phyloP scores from a whole-genome alignment of 1,140 invertebrate species.

The Drosophila parvula region DNA sequence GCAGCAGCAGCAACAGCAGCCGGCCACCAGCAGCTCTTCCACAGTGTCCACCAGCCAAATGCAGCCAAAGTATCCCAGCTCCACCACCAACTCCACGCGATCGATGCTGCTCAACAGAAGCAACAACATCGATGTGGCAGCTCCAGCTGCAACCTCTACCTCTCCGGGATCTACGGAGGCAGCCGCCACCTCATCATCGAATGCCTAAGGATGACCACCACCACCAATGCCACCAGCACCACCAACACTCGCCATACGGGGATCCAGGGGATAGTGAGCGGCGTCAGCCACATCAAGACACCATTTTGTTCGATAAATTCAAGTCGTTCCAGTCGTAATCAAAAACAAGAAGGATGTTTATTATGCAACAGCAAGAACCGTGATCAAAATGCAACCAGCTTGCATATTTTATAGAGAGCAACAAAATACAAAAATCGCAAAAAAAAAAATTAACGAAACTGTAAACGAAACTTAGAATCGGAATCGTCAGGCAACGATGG shows the following conservation, averaged over 20 bases:
- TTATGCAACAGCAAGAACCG: slow-evolving; percentile 76
- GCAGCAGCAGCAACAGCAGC: slow-evolving; percentile 32
- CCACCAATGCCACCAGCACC: slow-evolving; percentile 13
- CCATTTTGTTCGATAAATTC: slow-evolving; percentile 66
- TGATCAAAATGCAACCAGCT: slow-evolving; percentile 73
- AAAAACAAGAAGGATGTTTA: slow-evolving; percentile 49
- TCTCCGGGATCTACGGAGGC: slow-evolving; percentile 13
- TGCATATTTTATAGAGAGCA: slow-evolving; percentile 78
- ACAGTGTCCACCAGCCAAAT: slow-evolving; percentile 55
- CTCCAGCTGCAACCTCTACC: slow-evolving; percentile 12
- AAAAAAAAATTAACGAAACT: slow-evolving; percentile 58
- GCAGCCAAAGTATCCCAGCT: slow-evolving; percentile 50
- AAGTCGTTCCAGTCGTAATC: slow-evolving; percentile 77
- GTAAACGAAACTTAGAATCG: slow-evolving; percentile 66
- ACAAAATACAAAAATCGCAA: slow-evolving; percentile 48
- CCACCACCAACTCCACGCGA: slow-evolving; percentile 26
- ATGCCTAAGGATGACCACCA: slow-evolving; percentile 3
- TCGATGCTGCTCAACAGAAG: slow-evolving; percentile 19
- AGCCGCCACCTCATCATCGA: slow-evolving; percentile 27
- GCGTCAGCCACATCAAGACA: slow-evolving; percentile 46
- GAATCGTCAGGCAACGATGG: slow-evolving; percentile 77
- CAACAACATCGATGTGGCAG: slow-evolving; percentile 8
- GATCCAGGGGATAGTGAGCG: slow-evolving; percentile 25
- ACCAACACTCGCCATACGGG: slow-evolving; percentile 30
- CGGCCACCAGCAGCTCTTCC: slow-evolving; percentile 50